Base-by-base conservation (phyloP, 2,113 vertebrate species). In the Paradoxurus hermaphroditus region DNA sequence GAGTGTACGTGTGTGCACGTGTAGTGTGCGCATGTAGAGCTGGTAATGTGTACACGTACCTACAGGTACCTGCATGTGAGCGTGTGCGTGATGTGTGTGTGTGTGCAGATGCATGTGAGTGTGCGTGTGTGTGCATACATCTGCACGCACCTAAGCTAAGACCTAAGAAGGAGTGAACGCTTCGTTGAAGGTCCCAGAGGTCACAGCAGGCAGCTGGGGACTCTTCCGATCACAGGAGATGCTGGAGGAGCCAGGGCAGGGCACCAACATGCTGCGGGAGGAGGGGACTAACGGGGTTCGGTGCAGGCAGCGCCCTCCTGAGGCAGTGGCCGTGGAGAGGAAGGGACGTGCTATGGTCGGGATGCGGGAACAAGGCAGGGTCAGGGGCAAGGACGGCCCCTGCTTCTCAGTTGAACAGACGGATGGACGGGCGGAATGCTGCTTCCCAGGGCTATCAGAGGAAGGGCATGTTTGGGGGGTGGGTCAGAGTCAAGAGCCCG, bases 391-490 rank as follows among this genome's bases (percentile, higher is more conserved):
- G 41, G 63, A 18, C 3, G 18, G 53, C 36, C 34, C n/a, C 36
- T 0, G 8, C 7, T 49, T 81, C 44, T 63, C 23, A 44, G 44
- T 53, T 6, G 7, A 59, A n/a, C 23, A 18, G 41, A 25, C 0
- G 5, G 41, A 25, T 0, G 7, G 62, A 25, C 4, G 10, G 41
- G 21, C 34, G 29, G 21, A 29, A n/a, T 0, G 2, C 9, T 2
- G 5, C 16, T 72, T 53, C 19, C n/a, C 0, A 0, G 39, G 56
- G 7, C 0, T 4, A 53, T n/a, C 2, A 8, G 0, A 15, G 3
- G 14, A 73, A 78, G 23, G 31, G 36, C 9, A 25, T 1, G 0
- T 3, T 3, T 19, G 4, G 59, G 13, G 59, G 1, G 5, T 51
- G 13, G 51, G 1, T 3, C 10, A 41, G 41, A 65, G 4, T 25